These are phyloP conservation scores for Gavia stellata DNA, from an alignment of 2,113 vertebrate species.

Conservation along the genomic window DNA sequence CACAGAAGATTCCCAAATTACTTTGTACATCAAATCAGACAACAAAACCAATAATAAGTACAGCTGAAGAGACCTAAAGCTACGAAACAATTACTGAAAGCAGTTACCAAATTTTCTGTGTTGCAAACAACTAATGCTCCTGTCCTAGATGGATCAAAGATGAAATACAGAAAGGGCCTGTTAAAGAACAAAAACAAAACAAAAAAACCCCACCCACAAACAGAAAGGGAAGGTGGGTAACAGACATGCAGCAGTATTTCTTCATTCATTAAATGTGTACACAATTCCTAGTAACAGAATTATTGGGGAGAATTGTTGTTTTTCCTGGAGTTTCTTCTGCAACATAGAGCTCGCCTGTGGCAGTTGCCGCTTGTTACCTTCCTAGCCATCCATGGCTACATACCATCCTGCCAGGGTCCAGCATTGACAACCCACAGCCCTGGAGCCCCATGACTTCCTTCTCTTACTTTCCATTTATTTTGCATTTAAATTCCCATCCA, in stretches of 20 bases:
- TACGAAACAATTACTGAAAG: background rate
- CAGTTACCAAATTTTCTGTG: background rate
- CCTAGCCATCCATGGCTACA: background rate
- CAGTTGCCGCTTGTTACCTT: background rate
- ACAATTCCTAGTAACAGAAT: background rate
- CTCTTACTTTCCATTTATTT: background rate
- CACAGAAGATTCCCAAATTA: background rate
- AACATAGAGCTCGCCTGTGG: accelerated
- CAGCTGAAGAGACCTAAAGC: background rate
- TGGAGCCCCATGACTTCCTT: background rate
- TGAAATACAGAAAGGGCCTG: background rate
- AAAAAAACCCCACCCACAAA: background rate
- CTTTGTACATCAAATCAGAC: background rate
- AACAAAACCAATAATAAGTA: background rate
- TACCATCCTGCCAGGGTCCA: too few species aligned
- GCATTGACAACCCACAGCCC: too few species aligned
- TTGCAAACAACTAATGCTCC: background rate
- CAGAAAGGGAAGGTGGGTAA: background rate
- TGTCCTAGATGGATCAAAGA: background rate
- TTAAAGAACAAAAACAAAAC: background rate
- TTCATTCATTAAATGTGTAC: background rate
- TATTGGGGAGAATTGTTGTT: background rate
- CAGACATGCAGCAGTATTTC: background rate
- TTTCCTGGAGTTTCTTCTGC: background rate
- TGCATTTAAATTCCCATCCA: background rate